A percentile compares a stretch with the other conserved stretches of the same genome.
Evolutionary conservation across 2,888 invertebrate species (phyloP).

Genomic region (Andrena haemorrhoa): DNA sequence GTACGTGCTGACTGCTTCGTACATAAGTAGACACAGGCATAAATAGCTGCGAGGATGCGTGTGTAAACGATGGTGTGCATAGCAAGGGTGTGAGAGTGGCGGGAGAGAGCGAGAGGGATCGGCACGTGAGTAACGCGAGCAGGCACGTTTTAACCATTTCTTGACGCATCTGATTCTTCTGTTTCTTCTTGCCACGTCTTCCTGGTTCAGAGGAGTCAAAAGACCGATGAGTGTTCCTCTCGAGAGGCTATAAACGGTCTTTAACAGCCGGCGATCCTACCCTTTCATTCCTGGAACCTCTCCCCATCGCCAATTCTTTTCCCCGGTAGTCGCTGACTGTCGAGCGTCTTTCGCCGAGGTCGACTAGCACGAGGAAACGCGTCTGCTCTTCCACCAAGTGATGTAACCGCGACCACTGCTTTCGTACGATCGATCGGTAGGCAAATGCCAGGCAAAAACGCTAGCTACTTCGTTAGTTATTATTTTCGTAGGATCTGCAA

Average conservation of each 20-base stretch:
- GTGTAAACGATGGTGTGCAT: constrained; percentile 31
- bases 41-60: constrained; percentile 54
- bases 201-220: constrained; percentile 35
- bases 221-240: constrained; percentile 10
- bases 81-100: no score
- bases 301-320: constrained; percentile 41
- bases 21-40: constrained; percentile 58
- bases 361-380: constrained; percentile 31
- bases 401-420: neutral
- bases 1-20: constrained; percentile 55
- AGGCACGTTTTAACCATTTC: constrained; percentile 61
- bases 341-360: constrained; percentile 8
- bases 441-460: neutral
- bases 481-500: no score
- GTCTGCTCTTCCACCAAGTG: neutral
- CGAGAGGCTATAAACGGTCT: constrained; percentile 52
- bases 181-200: constrained; percentile 30
- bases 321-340: constrained; percentile 7
- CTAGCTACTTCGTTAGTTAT: no score
- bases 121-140: constrained; percentile 56
- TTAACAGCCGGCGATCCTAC: constrained; percentile 41
- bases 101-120: constrained; percentile 11
- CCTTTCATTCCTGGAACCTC: constrained; percentile 48
- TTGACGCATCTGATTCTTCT: constrained; percentile 15
- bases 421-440: neutral